These are phyloP conservation scores for Tenebrio molitor DNA, from an alignment of 1,140 invertebrate species.

Conservation along the genomic window DNA sequence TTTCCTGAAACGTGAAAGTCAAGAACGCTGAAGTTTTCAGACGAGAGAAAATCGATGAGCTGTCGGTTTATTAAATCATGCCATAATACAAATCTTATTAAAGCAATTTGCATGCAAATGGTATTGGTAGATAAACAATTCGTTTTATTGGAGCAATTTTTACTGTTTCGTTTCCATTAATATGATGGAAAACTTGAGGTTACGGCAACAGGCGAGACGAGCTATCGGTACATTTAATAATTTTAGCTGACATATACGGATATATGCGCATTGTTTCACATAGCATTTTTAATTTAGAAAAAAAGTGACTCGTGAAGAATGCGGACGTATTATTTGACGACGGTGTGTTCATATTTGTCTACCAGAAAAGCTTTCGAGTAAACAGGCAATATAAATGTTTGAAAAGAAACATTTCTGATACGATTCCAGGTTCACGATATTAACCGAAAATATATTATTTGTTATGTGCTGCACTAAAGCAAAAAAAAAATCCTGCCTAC, in stretches of 20 bases:
- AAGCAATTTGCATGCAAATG: slow-evolving; percentile 14
- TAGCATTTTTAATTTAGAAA: slow-evolving; percentile 6
- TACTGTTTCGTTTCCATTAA: not conserved
- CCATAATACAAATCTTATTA: slow-evolving; percentile 7
- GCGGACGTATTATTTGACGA: slow-evolving; percentile 8
- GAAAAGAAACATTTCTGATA: slow-evolving; percentile 26
- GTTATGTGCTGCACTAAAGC: not conserved
- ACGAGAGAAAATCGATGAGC: slow-evolving; percentile 7
- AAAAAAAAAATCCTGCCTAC: not conserved
- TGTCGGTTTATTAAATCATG: slow-evolving; percentile 18
- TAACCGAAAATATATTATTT: slow-evolving; percentile 13
- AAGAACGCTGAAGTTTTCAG: slow-evolving; percentile 7
- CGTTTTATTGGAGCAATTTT: not conserved
- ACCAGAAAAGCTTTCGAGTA: slow-evolving; percentile 12
- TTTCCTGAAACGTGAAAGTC: not conserved
- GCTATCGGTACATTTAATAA: not conserved
- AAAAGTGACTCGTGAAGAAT: slow-evolving; percentile 15
- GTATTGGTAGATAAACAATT: not conserved
- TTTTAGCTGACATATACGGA: not conserved
- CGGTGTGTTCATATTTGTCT: slow-evolving; percentile 24
- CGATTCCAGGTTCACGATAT: slow-evolving; percentile 18
- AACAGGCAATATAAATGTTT: slow-evolving; percentile 25
- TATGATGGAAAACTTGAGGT: not conserved
- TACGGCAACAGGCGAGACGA: not conserved
- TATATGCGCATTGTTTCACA: not conserved